Evolutionary conservation across 2,797 vertebrate genomes (phyloP).

Genomic region (Streptopelia turtur): DNA sequence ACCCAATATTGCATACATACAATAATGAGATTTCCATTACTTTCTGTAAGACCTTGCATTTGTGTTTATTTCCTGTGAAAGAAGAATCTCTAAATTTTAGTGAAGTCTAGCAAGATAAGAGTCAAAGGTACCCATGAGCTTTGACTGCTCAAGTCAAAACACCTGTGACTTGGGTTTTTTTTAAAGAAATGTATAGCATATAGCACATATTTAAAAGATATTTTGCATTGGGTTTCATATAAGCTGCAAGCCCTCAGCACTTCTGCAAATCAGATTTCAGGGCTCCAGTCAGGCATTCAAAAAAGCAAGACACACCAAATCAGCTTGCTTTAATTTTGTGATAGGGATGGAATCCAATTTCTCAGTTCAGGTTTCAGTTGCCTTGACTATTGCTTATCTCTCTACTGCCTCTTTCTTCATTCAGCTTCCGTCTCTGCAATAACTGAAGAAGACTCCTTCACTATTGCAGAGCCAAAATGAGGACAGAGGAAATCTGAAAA

Average conservation of each 20-base stretch:
- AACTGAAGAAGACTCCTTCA: neutral
- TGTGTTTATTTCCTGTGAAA: neutral
- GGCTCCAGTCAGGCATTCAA: neutral
- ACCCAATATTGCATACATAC: neutral
- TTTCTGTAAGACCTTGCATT: neutral
- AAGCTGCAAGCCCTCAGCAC: neutral
- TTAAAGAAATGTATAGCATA: neutral
- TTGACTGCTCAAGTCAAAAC: neutral
- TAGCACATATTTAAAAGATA: neutral
- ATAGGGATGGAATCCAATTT: neutral
- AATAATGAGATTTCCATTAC: neutral
- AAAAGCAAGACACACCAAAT: neutral
- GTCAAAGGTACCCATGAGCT: neutral
- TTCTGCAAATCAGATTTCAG: neutral
- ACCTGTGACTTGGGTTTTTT: accelerated
- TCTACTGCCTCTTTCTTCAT: neutral
- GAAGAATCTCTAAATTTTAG: neutral
- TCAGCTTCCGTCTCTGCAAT: neutral
- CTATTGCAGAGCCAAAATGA: neutral
- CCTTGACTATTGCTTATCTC: neutral
- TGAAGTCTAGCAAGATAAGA: neutral
- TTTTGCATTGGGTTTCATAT: neutral
- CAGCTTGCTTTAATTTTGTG: neutral
- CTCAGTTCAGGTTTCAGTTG: neutral
- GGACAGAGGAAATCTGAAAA: neutral